Conservation (phyloP, 2,113 vertebrate species). For the Orcinus orca region DNA sequence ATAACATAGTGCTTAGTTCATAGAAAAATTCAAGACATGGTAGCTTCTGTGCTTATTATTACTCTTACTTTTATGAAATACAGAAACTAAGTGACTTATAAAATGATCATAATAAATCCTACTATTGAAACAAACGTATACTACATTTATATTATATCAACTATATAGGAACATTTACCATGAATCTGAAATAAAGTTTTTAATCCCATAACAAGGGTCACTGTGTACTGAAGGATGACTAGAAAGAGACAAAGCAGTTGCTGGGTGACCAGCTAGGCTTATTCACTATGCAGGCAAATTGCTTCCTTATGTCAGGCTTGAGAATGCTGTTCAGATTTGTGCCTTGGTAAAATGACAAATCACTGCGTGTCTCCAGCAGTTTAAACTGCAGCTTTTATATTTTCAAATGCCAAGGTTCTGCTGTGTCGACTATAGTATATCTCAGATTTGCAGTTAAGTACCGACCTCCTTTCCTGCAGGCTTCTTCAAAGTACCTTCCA, state of each 20-base stretch:
- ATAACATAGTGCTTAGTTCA: conserved; percentile 15
- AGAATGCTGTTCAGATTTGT: conserved; percentile 6
- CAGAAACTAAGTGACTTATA: background rate
- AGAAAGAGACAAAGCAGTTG: background rate
- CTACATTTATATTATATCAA: background rate
- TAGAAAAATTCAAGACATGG: background rate
- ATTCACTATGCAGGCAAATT: background rate
- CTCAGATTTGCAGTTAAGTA: background rate
- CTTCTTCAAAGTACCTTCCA: background rate
- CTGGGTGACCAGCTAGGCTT: background rate
- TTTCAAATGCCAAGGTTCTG: background rate
- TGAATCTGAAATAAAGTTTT: conserved; percentile 35
- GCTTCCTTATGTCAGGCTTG: background rate
- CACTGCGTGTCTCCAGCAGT: background rate
- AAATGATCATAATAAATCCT: conserved; percentile 35
- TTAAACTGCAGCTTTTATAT: background rate
- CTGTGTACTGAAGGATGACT: background rate
- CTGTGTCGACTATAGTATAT: background rate
- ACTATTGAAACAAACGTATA: background rate
- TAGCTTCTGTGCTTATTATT: background rate
- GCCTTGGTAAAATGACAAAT: background rate
- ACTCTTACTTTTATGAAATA: background rate
- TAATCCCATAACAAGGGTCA: background rate
- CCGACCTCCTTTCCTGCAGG: background rate
- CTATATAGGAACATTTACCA: background rate